phyloP scores from a whole-genome alignment of 2,888 invertebrate species.

The Agrochola lota region DNA sequence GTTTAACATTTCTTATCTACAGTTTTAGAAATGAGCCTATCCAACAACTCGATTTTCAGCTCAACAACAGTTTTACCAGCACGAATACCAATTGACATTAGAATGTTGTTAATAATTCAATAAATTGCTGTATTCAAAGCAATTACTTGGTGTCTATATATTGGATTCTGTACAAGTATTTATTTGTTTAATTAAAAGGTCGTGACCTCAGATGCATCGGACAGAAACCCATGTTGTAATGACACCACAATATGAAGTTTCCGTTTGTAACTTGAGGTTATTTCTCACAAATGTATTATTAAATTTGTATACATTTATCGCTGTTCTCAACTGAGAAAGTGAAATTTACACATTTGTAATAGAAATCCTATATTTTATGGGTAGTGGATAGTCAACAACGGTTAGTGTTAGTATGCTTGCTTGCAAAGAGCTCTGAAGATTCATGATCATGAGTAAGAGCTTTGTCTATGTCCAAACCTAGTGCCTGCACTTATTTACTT shows the following conservation, averaged over 20 bases:
- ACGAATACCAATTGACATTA: conserved; percentile 19
- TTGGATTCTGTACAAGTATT: conserved; percentile 36
- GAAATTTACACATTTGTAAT: conserved; percentile 47
- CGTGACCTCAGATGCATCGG: conserved; percentile 23
- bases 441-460: not conserved
- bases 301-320: conserved; percentile 45
- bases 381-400: conserved; percentile 11
- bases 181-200: conserved; percentile 56
- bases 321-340: conserved; percentile 36
- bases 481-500: not conserved
- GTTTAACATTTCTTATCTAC: not conserved
- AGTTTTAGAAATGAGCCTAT: not conserved
- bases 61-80: conserved; percentile 11
- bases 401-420: not conserved
- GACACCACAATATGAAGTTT: conserved; percentile 39
- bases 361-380: conserved; percentile 44
- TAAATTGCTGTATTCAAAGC: conserved; percentile 38
- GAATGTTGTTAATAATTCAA: conserved; percentile 38
- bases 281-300: conserved; percentile 46
- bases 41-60: not conserved
- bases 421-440: not conserved
- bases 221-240: conserved; percentile 22
- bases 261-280: conserved; percentile 7
- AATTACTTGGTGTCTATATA: conserved; percentile 38
- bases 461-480: not conserved